These are phyloP conservation scores for Acipenser oxyrinchus DNA, from an alignment of 2,797 vertebrate genomes.

Conservation along the genomic window DNA sequence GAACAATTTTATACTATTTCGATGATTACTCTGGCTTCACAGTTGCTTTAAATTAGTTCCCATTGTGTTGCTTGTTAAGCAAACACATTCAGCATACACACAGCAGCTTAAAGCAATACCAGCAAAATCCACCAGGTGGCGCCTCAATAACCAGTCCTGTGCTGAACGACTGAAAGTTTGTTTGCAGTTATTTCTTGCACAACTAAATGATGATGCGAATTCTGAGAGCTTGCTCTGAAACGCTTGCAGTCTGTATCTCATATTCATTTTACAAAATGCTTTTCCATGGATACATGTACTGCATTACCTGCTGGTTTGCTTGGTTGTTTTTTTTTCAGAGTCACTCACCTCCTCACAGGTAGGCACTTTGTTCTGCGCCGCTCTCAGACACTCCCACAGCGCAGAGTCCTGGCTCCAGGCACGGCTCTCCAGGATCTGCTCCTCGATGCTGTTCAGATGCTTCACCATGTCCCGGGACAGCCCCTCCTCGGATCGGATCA, in stretches of 20 bases:
- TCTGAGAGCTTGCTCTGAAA: neutral
- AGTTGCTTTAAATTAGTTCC: too few species aligned
- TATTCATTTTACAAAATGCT: neutral
- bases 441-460: constrained; percentile 89
- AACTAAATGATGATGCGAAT: too few species aligned
- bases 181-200: too few species aligned
- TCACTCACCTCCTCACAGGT: constrained; percentile 86
- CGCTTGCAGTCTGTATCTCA: neutral
- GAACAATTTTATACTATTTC: too few species aligned
- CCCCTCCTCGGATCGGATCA: constrained; percentile 90
- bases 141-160: too few species aligned
- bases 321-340: constrained; percentile 17
- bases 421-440: constrained; percentile 86
- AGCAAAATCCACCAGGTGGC: too few species aligned
- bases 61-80: too few species aligned
- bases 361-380: constrained; percentile 71
- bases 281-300: too few species aligned
- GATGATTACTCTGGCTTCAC: too few species aligned
- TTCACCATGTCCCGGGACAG: constrained; percentile 96
- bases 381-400: constrained; percentile 75
- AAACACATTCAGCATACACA: constrained; percentile 17
- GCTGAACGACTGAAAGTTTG: too few species aligned
- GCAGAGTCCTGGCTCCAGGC: constrained; percentile 79
- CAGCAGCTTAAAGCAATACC: too few species aligned
- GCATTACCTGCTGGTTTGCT: neutral